phyloP scores from a whole-genome alignment of 2,888 invertebrate genomes.

The Agrenia bidenticulata region DNA sequence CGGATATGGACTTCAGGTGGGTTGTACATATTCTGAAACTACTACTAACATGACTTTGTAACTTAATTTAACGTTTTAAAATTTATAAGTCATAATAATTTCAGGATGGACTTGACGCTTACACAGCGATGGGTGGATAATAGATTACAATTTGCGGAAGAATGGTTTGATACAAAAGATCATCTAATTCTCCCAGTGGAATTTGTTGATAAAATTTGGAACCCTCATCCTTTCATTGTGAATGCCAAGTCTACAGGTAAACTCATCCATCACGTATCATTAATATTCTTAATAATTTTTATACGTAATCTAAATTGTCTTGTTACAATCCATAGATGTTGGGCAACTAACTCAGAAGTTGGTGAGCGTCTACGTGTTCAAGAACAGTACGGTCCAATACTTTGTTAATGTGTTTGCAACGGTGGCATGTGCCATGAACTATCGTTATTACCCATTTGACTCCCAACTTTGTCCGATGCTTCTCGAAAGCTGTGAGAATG shows the following conservation, averaged over 20 bases:
- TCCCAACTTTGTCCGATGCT: constrained; percentile 81
- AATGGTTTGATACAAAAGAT: constrained; percentile 77
- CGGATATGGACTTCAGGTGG: constrained; percentile 86
- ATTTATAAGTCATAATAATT: constrained; percentile 17
- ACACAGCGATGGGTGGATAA: constrained; percentile 78
- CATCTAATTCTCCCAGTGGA: constrained; percentile 76
- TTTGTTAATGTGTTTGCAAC: constrained; percentile 37
- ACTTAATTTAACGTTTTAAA: background rate
- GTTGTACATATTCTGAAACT: constrained; percentile 1
- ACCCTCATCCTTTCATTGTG: constrained; percentile 80
- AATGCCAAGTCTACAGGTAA: constrained; percentile 82
- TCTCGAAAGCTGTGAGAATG: constrained; percentile 78
- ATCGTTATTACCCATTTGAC: constrained; percentile 66
- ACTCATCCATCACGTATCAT: constrained; percentile 29
- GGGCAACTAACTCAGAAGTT: constrained; percentile 32
- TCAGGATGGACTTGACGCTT: constrained; percentile 81
- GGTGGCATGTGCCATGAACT: constrained; percentile 40
- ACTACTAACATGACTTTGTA: background rate
- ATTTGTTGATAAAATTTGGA: constrained; percentile 81
- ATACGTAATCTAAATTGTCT: constrained; percentile 4
- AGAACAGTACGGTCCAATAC: constrained; percentile 27
- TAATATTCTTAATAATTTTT: background rate
- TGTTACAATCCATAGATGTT: constrained; percentile 14
- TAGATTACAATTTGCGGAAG: constrained; percentile 70
- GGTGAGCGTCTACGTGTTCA: constrained; percentile 28